Base-by-base conservation (phyloP, 2,113 vertebrate species). In the Patagioenas fasciata region DNA sequence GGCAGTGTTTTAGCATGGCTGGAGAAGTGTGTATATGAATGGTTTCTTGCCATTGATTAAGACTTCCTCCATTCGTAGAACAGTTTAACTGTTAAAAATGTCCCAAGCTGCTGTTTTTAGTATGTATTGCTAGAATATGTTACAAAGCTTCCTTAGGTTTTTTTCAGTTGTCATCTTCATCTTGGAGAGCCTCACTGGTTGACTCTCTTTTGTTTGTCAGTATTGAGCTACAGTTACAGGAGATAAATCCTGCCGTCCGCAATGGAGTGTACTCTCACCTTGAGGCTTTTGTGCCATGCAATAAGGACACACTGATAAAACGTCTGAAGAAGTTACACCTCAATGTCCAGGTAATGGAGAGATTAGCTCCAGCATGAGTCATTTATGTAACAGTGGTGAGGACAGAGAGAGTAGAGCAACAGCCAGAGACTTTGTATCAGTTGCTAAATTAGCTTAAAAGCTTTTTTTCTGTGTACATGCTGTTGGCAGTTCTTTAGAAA, bases 301-400 rank as follows among this genome's bases (percentile, higher is more conserved):
- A 99, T 97, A 99, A 99, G 96, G 99, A 99, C 89, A 99, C 99
- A 31, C 97, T 99, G 96, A 99, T 99, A 82, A 99, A 99, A 97
- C 99, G 99, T 58, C 98, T 99, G n/a, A 99, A 99, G 98, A 99
- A 99, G 97, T 96, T 99, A 50, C 99, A 99, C 93, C 99, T 99
- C 96, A 99, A 99, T 61, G 98, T 99, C 31, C 99, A 99, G 99
- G 99, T 99, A 97, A 89, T 56, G 0, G 69, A 15, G 36, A 65
- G 44, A 65, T 53, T 17, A 48, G 40, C 50, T 85, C 36, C 56
- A 75, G 54, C 38, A 19, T 8, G 21, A 70, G 34, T 34, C 57
- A 38, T 0, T 66, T 60, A 3, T 1, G 3, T 89, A 20, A 54
- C 25, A 71, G 20, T 3, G 1, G 44, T 71, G 8, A 40, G 50